These are phyloP conservation scores for Armadillidium nasatum DNA, from an alignment of 1,140 invertebrate genomes.

Conservation along the genomic window DNA sequence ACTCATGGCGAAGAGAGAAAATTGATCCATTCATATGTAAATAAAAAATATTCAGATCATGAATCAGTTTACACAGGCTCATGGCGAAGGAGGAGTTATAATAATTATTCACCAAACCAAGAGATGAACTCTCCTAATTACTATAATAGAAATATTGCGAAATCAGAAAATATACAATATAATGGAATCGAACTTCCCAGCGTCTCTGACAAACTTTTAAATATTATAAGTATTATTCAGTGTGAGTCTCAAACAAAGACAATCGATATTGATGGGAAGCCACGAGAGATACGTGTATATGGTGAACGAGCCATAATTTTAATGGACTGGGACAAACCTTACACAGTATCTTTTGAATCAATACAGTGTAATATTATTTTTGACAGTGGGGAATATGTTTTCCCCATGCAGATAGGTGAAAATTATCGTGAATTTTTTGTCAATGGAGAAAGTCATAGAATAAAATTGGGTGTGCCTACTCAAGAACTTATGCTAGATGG, in stretches of 20 bases:
- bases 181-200: constrained; percentile 26
- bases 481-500: constrained; percentile 86
- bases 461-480: constrained; percentile 85
- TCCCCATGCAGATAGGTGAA: constrained; percentile 45
- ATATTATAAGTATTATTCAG: constrained; percentile 16
- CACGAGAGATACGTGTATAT: constrained; percentile 79
- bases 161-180: too few relatives aligned
- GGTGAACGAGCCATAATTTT: constrained; percentile 77
- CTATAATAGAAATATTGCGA: too few relatives aligned
- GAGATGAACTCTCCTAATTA: too few relatives aligned
- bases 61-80: too few relatives aligned
- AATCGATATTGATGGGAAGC: constrained; percentile 65
- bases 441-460: constrained; percentile 56
- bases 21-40: too few relatives aligned
- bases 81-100: too few relatives aligned
- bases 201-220: constrained; percentile 14
- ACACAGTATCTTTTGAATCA: constrained; percentile 70
- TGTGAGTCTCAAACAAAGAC: constrained; percentile 41
- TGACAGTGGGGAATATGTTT: constrained; percentile 46
- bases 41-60: too few relatives aligned
- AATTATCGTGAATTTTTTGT: constrained; percentile 49
- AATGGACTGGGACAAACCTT: constrained; percentile 73
- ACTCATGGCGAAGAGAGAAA: too few relatives aligned
- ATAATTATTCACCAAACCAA: too few relatives aligned
- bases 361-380: constrained; percentile 46